A percentile compares a stretch with the other conserved stretches of the same genome.
These are phyloP conservation scores for Heliothis subflexa DNA, from an alignment of 1,140 invertebrate genomes.

Conservation along the genomic window DNA sequence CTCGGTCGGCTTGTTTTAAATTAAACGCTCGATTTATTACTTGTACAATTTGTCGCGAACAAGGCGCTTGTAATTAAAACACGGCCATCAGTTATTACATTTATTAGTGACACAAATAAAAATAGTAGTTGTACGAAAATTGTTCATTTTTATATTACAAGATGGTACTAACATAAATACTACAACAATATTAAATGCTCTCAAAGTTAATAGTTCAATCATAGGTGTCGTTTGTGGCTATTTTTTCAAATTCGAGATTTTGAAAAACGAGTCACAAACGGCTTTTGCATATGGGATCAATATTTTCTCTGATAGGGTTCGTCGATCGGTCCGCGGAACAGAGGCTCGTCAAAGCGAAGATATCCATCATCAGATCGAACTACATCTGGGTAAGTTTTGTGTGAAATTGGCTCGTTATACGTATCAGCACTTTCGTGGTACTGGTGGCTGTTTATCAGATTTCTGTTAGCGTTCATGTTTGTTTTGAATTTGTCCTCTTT, in stretches of 20 bases:
- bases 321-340: slow-evolving; percentile 80
- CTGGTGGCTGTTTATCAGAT: slow-evolving; percentile 82
- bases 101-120: slow-evolving; percentile 73
- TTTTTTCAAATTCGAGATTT: slow-evolving; percentile 53
- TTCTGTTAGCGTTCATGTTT: slow-evolving; percentile 68
- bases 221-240: slow-evolving; percentile 46
- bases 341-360: slow-evolving; percentile 79
- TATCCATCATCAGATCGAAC: slow-evolving; percentile 75
- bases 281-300: slow-evolving; percentile 50
- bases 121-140: slow-evolving; percentile 53
- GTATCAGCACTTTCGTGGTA: slow-evolving; percentile 75
- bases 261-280: slow-evolving; percentile 56
- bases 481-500: slow-evolving; percentile 77
- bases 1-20: slow-evolving; percentile 81
- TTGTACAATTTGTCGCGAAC: slow-evolving; percentile 83
- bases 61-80: slow-evolving; percentile 79
- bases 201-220: slow-evolving; percentile 27
- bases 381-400: slow-evolving; percentile 76
- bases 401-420: slow-evolving; percentile 71
- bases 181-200: slow-evolving; percentile 36
- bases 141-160: slow-evolving; percentile 48
- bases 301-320: slow-evolving; percentile 82
- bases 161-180: slow-evolving; percentile 53
- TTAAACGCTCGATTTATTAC: slow-evolving; percentile 84
- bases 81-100: slow-evolving; percentile 75